Conservation (phyloP, 2,113 vertebrate species). For the Dasyornis broadbenti region DNA sequence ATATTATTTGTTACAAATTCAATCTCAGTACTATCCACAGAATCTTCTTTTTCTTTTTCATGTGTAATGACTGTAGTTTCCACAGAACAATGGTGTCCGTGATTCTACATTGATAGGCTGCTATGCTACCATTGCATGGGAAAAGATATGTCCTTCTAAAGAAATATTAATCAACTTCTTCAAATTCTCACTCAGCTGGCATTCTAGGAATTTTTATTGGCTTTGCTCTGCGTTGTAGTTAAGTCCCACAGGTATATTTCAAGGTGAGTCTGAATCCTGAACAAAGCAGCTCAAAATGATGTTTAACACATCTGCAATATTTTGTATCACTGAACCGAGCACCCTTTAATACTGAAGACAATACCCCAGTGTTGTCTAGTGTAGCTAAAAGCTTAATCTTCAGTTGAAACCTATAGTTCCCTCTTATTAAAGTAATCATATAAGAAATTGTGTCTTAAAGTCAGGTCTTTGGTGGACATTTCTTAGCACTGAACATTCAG, state of each 20-base stretch:
- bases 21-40: neutral
- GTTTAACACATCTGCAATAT: constrained; percentile 6
- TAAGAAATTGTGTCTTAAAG: neutral
- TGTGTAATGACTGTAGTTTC: neutral
- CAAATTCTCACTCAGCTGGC: neutral
- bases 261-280: neutral
- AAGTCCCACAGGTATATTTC: neutral
- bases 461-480: neutral
- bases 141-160: neutral
- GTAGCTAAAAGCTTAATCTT: neutral
- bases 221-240: neutral
- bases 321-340: neutral
- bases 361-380: neutral
- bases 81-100: neutral
- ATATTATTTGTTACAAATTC: neutral
- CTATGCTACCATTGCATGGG: neutral
- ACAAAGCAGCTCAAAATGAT: neutral
- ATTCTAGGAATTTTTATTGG: constrained; percentile 29
- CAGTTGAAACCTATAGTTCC: neutral
- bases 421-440: constrained; percentile 36
- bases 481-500: neutral
- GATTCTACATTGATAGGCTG: neutral
- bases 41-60: neutral
- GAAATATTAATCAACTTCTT: neutral
- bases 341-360: constrained; percentile 21